Evolutionary conservation across 2,888 invertebrate species (phyloP).

Genomic region (Spodoptera littoralis): DNA sequence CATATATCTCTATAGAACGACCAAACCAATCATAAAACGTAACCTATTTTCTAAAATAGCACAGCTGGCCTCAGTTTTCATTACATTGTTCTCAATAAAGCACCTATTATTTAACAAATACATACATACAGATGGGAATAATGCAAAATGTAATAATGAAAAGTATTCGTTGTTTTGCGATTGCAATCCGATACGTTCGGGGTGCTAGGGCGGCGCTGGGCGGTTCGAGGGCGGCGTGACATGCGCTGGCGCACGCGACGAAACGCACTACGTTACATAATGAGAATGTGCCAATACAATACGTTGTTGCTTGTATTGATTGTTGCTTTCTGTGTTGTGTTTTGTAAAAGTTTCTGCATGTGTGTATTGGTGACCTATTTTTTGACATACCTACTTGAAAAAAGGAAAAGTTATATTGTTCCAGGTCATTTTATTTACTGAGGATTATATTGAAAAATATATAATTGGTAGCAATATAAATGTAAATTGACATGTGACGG

Average conservation of each 20-base stretch:
- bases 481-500: too few relatives aligned
- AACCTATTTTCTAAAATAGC: neutral
- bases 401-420: too few relatives aligned
- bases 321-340: conserved; percentile 14
- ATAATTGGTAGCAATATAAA: too few relatives aligned
- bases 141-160: conserved; percentile 62
- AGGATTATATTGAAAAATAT: too few relatives aligned
- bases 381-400: too few relatives aligned
- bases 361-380: neutral
- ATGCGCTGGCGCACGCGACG: conserved; percentile 83
- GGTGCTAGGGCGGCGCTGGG: conserved; percentile 66
- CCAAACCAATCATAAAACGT: too few relatives aligned
- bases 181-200: conserved; percentile 67
- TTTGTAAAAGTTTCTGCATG: conserved; percentile 18
- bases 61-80: conserved; percentile 6
- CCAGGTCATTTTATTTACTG: too few relatives aligned
- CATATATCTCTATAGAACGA: too few relatives aligned
- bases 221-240: conserved; percentile 74
- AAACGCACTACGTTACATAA: conserved; percentile 28
- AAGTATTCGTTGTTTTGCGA: conserved; percentile 64
- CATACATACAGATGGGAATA: conserved; percentile 53
- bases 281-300: conserved; percentile 52
- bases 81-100: conserved; percentile 14
- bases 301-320: conserved; percentile 49
- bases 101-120: conserved; percentile 24